A percentile compares a stretch with the other conserved stretches of the same genome.
These are phyloP conservation scores for Chouioia cunea DNA, from an alignment of 2,888 invertebrate genomes.

Conservation along the genomic window DNA sequence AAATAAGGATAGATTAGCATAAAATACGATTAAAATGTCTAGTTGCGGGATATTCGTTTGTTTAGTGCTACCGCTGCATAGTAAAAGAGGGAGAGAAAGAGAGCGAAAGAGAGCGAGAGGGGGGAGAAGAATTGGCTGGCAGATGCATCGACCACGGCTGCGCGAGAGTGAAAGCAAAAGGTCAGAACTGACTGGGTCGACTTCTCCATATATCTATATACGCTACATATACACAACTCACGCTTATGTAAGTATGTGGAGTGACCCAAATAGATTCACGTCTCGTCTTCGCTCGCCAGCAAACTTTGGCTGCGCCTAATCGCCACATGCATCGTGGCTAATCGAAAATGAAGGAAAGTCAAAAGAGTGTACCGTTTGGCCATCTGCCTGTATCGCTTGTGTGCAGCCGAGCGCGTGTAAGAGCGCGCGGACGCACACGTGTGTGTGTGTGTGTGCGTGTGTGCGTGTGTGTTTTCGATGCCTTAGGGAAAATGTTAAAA, in stretches of 20 bases:
- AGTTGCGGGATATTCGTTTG: conserved; percentile 23
- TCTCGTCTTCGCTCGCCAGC: not conserved
- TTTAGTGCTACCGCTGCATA: conserved; percentile 25
- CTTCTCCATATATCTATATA: conserved; percentile 47
- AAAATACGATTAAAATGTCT: not conserved
- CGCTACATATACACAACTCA: conserved; percentile 64
- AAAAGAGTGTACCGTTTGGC: too few relatives aligned
- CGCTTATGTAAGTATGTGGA: conserved; percentile 54
- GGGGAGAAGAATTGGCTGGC: not conserved
- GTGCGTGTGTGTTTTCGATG: not conserved
- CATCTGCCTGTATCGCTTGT: too few relatives aligned
- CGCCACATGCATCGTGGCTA: too few relatives aligned
- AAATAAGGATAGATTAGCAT: not conserved
- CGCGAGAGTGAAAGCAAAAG: conserved; percentile 67
- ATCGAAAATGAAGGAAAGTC: too few relatives aligned
- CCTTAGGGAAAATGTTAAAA: not conserved
- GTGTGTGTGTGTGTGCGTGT: too few relatives aligned
- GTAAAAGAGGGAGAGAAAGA: conserved; percentile 31
- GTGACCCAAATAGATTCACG: conserved; percentile 29
- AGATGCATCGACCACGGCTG: conserved; percentile 50
- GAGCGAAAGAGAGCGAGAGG: too few relatives aligned
- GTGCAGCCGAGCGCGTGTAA: too few relatives aligned
- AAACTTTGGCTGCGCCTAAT: not conserved
- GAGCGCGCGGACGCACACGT: too few relatives aligned
- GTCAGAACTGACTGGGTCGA: conserved; percentile 63